Conservation (phyloP, 2,797 vertebrate genomes). For the Phrynocephalus forsythii region DNA sequence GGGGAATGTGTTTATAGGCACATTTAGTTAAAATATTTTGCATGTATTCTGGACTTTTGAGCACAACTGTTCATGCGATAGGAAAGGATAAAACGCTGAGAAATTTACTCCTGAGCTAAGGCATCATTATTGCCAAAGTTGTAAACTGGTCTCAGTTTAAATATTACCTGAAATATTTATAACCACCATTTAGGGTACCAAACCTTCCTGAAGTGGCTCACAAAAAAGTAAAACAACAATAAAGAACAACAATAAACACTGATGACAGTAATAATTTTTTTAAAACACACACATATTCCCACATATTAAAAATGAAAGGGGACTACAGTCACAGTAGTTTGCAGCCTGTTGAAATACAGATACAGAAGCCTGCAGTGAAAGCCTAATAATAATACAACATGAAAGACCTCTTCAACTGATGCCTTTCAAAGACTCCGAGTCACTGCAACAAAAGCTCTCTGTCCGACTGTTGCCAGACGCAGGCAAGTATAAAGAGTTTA, state of each 20-base stretch:
- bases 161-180: not conserved
- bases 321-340: not conserved
- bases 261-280: not conserved
- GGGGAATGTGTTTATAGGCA: not conserved
- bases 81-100: not conserved
- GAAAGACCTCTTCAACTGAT: not conserved
- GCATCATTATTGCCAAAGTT: not conserved
- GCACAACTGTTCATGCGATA: not conserved
- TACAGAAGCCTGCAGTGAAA: not conserved
- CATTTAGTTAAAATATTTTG: not conserved
- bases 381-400: not conserved
- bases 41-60: not conserved
- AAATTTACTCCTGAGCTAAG: not conserved
- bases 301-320: not conserved
- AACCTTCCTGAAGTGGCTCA: too few relatives aligned
- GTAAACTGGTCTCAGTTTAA: not conserved
- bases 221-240: not conserved
- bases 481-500: not conserved
- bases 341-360: not conserved
- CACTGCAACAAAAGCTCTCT: not conserved
- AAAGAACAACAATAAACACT: not conserved
- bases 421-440: too few relatives aligned
- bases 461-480: not conserved
- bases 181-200: not conserved
- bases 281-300: not conserved